Base-by-base conservation (phyloP, 2,797 vertebrate species). In the Tenualosa thibaudeaui region DNA sequence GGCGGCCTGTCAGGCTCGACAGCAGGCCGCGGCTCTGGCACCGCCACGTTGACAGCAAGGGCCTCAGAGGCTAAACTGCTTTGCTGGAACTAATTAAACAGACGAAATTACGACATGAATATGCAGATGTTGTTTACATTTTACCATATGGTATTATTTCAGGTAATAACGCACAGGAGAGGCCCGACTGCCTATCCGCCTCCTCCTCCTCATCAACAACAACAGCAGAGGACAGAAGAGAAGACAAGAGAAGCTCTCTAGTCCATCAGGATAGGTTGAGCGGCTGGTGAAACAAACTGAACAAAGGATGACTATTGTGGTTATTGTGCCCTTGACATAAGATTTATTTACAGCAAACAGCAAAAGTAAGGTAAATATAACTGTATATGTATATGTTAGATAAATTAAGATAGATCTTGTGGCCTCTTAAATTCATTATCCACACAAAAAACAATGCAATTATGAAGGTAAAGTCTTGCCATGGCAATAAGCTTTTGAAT, bases 41-140 rank as follows among this genome's bases (percentile, higher is more conserved):
- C 96, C 92, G 93, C 93, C 87, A 92, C 94, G 94, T 95, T 98
- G 97, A 99, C 97, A 98, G 97, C 91, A 85, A 96, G 96, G 97
- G 97, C 96, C 97, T 97, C 96, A 93, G 96, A 98, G 98, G 98
- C 97, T 97, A 98, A 98, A 97, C 97, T 97, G 97, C 97, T 98
- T 99, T 98, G 96, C 97, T 98, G 97, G 97, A 99, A 98, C 98
- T 99, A 99, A 99, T 99, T 99, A 99, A 99, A 99, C 97, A 99
- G 97, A 99, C 96, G 97, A 98, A 99, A 98, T 99, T 99, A 97
- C 97, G 97, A 98, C 98, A 99, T 97, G 97, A 98, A 98, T 98
- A 98, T 98, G 97, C 98, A 99, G 97, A 99, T 98, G 97, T 98
- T 98, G 97, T 99, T 99, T 98, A 98, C 97, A 97, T 99, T 98